Conservation (phyloP, 2,888 invertebrate genomes). For the Brenthis ino region DNA sequence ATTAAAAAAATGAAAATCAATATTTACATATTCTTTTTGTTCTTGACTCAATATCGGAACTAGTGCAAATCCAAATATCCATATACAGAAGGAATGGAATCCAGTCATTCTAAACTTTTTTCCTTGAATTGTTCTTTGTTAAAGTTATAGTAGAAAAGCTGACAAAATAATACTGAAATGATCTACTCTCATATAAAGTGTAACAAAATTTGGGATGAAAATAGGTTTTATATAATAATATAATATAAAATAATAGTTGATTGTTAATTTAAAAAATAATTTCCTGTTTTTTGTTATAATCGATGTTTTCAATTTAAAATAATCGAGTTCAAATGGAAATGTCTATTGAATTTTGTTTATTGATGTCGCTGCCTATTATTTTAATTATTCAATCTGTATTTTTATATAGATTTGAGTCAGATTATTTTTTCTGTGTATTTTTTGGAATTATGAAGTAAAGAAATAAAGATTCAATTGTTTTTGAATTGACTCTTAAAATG, state of each 20-base stretch:
- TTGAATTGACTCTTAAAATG: neutral
- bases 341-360: constrained; percentile 1
- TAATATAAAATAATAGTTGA: constrained; percentile 3
- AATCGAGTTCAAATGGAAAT: constrained; percentile 7
- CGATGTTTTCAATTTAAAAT: constrained; percentile 8
- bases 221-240: neutral
- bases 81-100: neutral
- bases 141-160: too few relatives aligned
- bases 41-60: constrained; percentile 1
- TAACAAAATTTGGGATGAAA: neutral
- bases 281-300: constrained; percentile 32
- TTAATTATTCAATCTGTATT: constrained; percentile 1
- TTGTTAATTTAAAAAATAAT: constrained; percentile 29
- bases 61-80: neutral
- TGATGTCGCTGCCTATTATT: constrained; percentile 5
- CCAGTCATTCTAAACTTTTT: neutral
- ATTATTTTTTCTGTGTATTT: neutral
- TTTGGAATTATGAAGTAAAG: neutral
- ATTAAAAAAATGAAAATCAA: too few relatives aligned
- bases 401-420: neutral
- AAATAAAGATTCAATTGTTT: neutral
- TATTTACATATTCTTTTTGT: constrained; percentile 15
- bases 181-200: neutral
- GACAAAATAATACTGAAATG: too few relatives aligned
- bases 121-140: neutral